Base-by-base conservation (phyloP, 2,888 invertebrate genomes). In the Diarsia rubi region DNA sequence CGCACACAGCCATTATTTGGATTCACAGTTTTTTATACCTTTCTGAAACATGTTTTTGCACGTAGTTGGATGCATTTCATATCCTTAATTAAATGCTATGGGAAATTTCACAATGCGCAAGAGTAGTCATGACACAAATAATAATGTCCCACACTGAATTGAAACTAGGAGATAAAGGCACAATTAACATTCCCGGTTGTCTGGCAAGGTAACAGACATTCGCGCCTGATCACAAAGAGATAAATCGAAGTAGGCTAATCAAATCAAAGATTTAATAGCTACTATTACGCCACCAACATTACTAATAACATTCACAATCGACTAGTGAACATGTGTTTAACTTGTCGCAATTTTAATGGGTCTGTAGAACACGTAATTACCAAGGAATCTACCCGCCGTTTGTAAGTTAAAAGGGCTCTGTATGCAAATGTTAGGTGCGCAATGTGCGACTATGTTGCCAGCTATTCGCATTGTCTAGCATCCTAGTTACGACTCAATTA, bases 401-500 rank as follows among this genome's bases (percentile, higher is more conserved):
- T 83, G 85, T 86, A 84, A 88, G 87, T 88, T 89, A 90, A 85
- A 90, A 89, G 88, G 89, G 89, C 87, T 89, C 89, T 90, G 90
- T 93, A 94, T 93, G 93, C 91, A 92, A 94, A 93, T 93, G 86
- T 84, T 80, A 88, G 86, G 86, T 88, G 88, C 86, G 88, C 87
- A 87, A 87, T 86, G 86, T 79, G 85, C 88, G 90, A 90, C 90
- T 88, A 89, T 88, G 89, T 90, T 88, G 90, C 88, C 86, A 87
- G 88, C 88, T 90, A 91, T 91, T 91, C 88, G 88, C 90, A 92
- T 94, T 94, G 94, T 95, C 92, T 93, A 90, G 88, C 83, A 89
- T 90, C 89, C 90, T 91, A 90, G 90, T 92, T 91, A 94, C 93
- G 91, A 92, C 93, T 95, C 94, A 95, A 95, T 95, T 95, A 94